A percentile compares a stretch with the other conserved stretches of the same genome.
These are phyloP conservation scores for Acronicta aceris DNA, from an alignment of 2,888 invertebrate species.

Conservation along the genomic window DNA sequence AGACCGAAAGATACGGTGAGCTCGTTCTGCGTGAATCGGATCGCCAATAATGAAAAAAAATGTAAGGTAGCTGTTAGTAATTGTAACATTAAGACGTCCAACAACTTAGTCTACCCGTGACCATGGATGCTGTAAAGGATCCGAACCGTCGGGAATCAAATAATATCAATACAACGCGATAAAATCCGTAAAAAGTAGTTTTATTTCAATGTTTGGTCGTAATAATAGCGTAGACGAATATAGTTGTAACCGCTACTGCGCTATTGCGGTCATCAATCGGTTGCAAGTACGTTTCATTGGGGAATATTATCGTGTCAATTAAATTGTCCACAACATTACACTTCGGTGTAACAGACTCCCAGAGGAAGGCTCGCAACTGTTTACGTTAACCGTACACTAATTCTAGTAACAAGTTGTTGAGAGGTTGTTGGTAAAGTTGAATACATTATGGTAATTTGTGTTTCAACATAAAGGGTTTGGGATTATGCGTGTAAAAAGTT, in stretches of 20 bases:
- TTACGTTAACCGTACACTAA: constrained; percentile 26
- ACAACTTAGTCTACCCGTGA: no score
- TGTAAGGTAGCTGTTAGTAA: no score
- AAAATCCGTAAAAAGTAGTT: no score
- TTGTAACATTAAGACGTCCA: no score
- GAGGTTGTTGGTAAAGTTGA: constrained; percentile 55
- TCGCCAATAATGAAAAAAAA: no score
- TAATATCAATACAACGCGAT: no score
- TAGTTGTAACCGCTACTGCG: no score
- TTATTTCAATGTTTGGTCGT: no score
- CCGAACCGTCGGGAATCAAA: no score
- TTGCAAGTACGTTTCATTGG: background rate
- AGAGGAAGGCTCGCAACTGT: constrained; percentile 14
- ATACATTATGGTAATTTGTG: constrained; percentile 59
- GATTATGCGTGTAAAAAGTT: background rate
- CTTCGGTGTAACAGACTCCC: constrained; percentile 15
- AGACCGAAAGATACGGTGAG: no score
- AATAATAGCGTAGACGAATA: background rate
- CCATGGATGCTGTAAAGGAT: no score
- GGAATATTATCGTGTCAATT: background rate
- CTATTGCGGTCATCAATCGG: background rate
- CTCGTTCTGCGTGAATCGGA: no score
- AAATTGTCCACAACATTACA: constrained; percentile 8
- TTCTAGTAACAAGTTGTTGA: constrained; percentile 59
- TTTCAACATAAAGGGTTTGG: constrained; percentile 15